Evolutionary conservation across 1,140 invertebrate species (phyloP), one percentile per base, ranked within the genome.

Genomic region (Carposina sasakii): DNA sequence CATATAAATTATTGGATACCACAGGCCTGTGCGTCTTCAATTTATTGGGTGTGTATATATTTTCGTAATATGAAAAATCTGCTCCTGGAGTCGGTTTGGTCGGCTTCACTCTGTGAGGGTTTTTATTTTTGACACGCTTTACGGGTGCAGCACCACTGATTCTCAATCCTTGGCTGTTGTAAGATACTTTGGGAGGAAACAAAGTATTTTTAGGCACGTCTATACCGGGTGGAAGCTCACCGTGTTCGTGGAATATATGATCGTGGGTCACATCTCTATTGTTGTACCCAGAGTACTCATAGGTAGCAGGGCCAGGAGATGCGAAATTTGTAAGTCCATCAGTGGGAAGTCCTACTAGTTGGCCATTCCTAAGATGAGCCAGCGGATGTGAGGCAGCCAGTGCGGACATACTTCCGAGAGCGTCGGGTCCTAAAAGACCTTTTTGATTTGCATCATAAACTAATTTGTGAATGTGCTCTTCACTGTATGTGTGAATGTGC

Each of bases 381-480:
- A 81, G 54, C 10, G 63, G 64, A 39, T 68, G 63, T 2, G 57
- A 28, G 2, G 58, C 47, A 12, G 54, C 52, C 6, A 74, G 52
- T 3, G 65, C 61, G 4, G 72, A 57, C 48, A 78, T 68, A 43
- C 65, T 63, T 22, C 61, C 54, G 1, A 71, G 40, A 10, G 67
- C 61, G 48, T 77, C 66, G 5, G 71, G 52, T 21, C 70, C 65
- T 22, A 67, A 57, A 1, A 76, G 45, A 15, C 62, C 57, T 37
- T 76, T 78, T 1, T 61, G 31, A 9, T 60, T 63, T 23, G 78
- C 67, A 43, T 84, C 72, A 49, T 69, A 82, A 2, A 83, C 64
- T 31, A 84, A 37, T 56, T 86, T 85, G 52, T 86, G 85, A 45
- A 86, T 77, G 30, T 86, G 85, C 52, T 86, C 85, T 58, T 86